A percentile compares a stretch with the other conserved stretches of the same genome.
Conservation (phyloP, 2,888 invertebrate genomes). For the Perizoma flavofasciatum region DNA sequence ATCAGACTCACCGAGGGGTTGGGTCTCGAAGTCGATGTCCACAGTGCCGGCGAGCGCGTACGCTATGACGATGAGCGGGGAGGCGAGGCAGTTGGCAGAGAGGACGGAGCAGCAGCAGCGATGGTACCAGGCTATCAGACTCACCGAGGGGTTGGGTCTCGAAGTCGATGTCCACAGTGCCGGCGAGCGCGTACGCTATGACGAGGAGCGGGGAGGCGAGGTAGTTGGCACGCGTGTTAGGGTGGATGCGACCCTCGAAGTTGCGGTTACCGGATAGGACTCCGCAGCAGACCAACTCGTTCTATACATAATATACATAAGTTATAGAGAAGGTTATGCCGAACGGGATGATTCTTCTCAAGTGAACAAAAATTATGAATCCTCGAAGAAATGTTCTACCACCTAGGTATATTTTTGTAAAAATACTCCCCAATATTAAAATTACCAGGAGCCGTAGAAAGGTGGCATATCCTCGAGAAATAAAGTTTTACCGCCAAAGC, state of each 20-base stretch:
- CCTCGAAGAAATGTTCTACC: no score
- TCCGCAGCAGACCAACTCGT: slow-evolving; percentile 96
- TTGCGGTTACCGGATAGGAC: slow-evolving; percentile 99
- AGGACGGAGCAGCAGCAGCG: slow-evolving; percentile 53
- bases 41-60: not conserved
- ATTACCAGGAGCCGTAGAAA: no score
- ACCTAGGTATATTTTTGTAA: no score
- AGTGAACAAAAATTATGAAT: no score
- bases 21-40: no score
- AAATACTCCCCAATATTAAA: no score
- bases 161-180: slow-evolving; percentile 97
- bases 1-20: slow-evolving; percentile 2
- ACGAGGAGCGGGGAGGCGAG: slow-evolving; percentile 98
- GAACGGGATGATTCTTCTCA: no score
- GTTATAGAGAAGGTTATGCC: not conserved
- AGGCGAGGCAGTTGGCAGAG: slow-evolving; percentile 54
- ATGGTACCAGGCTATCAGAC: not conserved
- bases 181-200: slow-evolving; percentile 98
- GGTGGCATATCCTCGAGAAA: no score
- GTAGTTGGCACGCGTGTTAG: slow-evolving; percentile 98
- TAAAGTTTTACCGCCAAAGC: no score
- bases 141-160: slow-evolving; percentile 89
- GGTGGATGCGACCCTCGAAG: slow-evolving; percentile 99
- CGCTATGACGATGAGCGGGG: not conserved
- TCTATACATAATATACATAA: slow-evolving; percentile 85